These are phyloP conservation scores for Agonopterix subpropinquella DNA, from an alignment of 2,888 invertebrate species.

Conservation along the genomic window DNA sequence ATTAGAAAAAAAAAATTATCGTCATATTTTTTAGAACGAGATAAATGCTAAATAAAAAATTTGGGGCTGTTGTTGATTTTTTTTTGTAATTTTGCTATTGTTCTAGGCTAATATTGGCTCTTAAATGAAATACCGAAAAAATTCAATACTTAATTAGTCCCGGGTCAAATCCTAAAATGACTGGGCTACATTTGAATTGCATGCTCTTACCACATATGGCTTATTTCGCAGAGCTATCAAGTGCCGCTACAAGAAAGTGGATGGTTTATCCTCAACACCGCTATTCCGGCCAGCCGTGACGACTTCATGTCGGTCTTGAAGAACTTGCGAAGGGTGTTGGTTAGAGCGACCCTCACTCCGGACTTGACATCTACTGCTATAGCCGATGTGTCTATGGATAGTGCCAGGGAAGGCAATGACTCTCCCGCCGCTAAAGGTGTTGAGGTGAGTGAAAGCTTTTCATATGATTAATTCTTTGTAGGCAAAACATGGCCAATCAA, in stretches of 20 bases:
- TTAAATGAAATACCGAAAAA: too few species aligned
- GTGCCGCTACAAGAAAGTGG: constrained; percentile 79
- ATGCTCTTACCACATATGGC: too few species aligned
- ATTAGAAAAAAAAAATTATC: too few species aligned
- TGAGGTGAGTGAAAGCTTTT: constrained; percentile 71
- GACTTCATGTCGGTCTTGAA: constrained; percentile 91
- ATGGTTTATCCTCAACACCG: constrained; percentile 71
- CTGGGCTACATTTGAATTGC: too few species aligned
- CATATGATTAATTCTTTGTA: not conserved
- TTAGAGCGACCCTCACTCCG: constrained; percentile 82
- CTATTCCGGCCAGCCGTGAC: constrained; percentile 75
- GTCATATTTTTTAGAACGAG: too few species aligned
- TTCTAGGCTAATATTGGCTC: too few species aligned
- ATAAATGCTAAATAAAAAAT: too few species aligned
- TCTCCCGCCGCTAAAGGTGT: constrained; percentile 82
- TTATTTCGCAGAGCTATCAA: constrained; percentile 68
- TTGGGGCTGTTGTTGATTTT: too few species aligned
- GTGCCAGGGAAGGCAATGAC: constrained; percentile 71
- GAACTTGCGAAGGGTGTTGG: constrained; percentile 87
- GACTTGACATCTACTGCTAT: constrained; percentile 81
- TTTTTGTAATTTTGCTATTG: too few species aligned
- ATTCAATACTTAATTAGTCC: too few species aligned
- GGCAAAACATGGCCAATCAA: not conserved
- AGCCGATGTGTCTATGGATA: constrained; percentile 91
- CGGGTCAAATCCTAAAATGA: too few species aligned